A percentile compares a stretch with the other conserved stretches of the same genome.
Conservation (phyloP, 1,140 invertebrate species). For the Gryon sp. region DNA sequence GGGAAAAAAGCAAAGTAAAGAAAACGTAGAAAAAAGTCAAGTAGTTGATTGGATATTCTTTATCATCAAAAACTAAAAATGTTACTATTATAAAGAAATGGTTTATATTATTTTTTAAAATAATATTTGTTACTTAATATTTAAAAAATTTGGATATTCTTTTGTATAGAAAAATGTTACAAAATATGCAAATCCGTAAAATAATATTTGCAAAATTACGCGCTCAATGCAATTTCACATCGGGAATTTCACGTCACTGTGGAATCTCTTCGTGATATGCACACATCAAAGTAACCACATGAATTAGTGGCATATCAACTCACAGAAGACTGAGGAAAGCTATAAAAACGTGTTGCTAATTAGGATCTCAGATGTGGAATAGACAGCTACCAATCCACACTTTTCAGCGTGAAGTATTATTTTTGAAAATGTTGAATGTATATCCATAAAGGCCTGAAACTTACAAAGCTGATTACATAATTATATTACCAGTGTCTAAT, state of each 20-base stretch:
- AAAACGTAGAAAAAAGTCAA: not conserved
- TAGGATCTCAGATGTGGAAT: constrained; percentile 22
- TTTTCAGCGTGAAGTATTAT: constrained; percentile 19
- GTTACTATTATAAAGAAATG: no score
- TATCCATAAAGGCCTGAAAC: not conserved
- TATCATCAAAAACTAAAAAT: constrained; percentile 3
- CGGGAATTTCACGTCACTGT: not conserved
- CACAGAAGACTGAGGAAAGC: constrained; percentile 3
- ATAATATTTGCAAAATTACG: constrained; percentile 1
- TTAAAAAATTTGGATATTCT: no score
- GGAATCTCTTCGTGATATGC: constrained; percentile 12
- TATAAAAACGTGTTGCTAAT: constrained; percentile 31
- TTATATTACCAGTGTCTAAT: not conserved
- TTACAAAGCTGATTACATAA: not conserved
- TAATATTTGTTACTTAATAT: not conserved
- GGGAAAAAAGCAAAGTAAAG: no score
- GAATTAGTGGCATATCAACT: constrained; percentile 20
- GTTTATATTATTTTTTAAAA: not conserved
- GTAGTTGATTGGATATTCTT: not conserved
- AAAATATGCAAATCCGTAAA: no score
- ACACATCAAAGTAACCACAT: constrained; percentile 13
- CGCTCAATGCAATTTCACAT: not conserved
- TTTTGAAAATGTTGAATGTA: constrained; percentile 6
- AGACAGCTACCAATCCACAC: constrained; percentile 16
- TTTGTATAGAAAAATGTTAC: no score